Percentiles rank a stretch among this genome's conserved stretches.
Evolutionary conservation across 2,113 vertebrate genomes (phyloP).

Genomic region (Porphyrio hochstetteri): DNA sequence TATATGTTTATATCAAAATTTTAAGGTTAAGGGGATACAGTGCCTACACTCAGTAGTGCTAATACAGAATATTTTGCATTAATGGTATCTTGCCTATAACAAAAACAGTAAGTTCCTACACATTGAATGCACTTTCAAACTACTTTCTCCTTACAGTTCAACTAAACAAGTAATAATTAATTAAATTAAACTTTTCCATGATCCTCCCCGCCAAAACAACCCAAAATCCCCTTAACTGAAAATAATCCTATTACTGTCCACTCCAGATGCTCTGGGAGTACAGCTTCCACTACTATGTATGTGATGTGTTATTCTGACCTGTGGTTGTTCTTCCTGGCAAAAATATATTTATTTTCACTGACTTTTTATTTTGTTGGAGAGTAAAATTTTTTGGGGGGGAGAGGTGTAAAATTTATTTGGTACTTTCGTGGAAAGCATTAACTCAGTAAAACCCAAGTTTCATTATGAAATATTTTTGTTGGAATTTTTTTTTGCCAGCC

Average conservation of each 20-base stretch:
- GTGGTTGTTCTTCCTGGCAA: not conserved
- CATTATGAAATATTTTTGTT: not conserved
- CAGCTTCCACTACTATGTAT: not conserved
- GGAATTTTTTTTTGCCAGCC: not conserved
- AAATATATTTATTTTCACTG: not conserved
- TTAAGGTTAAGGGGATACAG: not conserved
- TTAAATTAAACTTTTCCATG: not conserved
- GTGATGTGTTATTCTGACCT: not conserved
- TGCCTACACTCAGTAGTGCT: not conserved
- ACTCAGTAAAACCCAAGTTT: not conserved
- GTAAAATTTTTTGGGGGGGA: not conserved
- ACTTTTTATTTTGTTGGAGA: not conserved
- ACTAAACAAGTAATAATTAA: not conserved
- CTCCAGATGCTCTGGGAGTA: not conserved
- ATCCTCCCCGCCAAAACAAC: fast-evolving
- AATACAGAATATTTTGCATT: not conserved
- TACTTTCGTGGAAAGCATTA: not conserved
- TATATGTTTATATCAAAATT: not conserved
- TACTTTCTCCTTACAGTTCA: not conserved
- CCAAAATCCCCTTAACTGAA: not conserved
- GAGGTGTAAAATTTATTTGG: not conserved
- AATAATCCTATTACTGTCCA: not conserved
- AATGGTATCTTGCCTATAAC: not conserved
- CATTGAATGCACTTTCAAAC: not conserved
- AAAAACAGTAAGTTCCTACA: not conserved